A percentile compares a stretch with the other conserved stretches of the same genome.
Evolutionary conservation across 2,797 vertebrate genomes (phyloP).

Genomic region (Alauda arvensis): DNA sequence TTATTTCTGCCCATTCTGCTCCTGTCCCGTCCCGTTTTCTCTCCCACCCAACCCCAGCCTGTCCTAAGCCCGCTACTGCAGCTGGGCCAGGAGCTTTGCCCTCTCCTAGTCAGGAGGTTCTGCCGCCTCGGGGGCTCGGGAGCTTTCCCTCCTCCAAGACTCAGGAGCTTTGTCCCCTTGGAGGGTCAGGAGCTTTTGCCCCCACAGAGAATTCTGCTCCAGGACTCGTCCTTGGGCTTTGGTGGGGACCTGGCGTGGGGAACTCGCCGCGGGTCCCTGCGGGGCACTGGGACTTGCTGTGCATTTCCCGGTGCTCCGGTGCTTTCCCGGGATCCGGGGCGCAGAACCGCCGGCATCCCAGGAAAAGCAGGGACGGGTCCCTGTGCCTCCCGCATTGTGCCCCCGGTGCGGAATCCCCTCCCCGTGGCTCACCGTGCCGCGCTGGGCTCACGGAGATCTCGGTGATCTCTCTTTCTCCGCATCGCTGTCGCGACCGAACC

Average conservation of each 20-base stretch:
- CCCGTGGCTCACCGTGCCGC: background rate
- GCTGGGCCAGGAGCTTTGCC: no score
- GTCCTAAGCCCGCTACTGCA: background rate
- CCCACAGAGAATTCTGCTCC: background rate
- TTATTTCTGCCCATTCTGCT: fast-evolving
- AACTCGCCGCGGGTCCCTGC: background rate
- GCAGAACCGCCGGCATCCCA: background rate
- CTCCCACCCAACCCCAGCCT: fast-evolving
- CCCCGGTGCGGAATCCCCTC: background rate
- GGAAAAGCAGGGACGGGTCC: background rate
- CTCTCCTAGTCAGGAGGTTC: background rate
- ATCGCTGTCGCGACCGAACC: background rate
- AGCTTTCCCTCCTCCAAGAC: background rate
- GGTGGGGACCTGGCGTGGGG: background rate
- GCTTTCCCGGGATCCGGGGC: fast-evolving
- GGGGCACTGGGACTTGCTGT: background rate
- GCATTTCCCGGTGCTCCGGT: no score
- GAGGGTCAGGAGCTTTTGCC: background rate
- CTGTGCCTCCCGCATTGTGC: background rate
- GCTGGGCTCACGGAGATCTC: fast-evolving
- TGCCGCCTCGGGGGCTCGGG: background rate
- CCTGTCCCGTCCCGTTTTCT: background rate
- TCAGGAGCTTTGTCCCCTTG: background rate
- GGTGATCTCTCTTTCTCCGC: fast-evolving
- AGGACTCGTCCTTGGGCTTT: background rate